These are phyloP conservation scores for Macropis europaea DNA, from an alignment of 2,888 invertebrate species.

Conservation along the genomic window DNA sequence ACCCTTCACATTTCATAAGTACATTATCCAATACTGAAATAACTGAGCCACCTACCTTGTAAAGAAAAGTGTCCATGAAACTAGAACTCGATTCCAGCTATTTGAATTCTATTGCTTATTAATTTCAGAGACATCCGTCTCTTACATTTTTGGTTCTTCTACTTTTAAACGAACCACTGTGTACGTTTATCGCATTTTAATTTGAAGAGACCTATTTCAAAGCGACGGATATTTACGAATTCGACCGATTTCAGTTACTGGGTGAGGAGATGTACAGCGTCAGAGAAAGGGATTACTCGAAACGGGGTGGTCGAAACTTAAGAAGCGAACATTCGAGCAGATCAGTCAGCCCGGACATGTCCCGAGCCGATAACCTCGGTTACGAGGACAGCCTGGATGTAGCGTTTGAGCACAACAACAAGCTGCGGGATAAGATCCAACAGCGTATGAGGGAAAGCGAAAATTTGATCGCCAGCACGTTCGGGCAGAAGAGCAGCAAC, in stretches of 20 bases:
- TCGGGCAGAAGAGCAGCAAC: constrained; percentile 65
- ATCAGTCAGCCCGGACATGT: constrained; percentile 70
- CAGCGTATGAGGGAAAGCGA: constrained; percentile 78
- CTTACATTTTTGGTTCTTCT: too few relatives aligned
- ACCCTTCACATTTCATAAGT: too few relatives aligned
- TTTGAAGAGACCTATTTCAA: background rate
- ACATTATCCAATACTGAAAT: too few relatives aligned
- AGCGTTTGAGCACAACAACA: constrained; percentile 78
- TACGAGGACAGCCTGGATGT: constrained; percentile 78
- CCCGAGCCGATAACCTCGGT: constrained; percentile 71
- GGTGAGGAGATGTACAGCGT: constrained; percentile 77
- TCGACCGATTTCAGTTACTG: constrained; percentile 67
- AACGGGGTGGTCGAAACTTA: constrained; percentile 49
- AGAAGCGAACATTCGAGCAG: constrained; percentile 70
- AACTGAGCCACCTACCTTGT: too few relatives aligned
- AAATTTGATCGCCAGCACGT: constrained; percentile 73
- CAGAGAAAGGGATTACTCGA: constrained; percentile 68
- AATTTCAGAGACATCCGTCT: background rate
- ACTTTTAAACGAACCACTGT: constrained; percentile 3
- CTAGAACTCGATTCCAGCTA: too few relatives aligned
- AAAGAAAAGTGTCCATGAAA: too few relatives aligned
- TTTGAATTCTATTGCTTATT: too few relatives aligned
- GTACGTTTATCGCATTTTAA: background rate
- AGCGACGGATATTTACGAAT: background rate
- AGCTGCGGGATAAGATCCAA: constrained; percentile 77